Conservation (phyloP, 2,113 vertebrate species). For the Oryzias woworae region DNA sequence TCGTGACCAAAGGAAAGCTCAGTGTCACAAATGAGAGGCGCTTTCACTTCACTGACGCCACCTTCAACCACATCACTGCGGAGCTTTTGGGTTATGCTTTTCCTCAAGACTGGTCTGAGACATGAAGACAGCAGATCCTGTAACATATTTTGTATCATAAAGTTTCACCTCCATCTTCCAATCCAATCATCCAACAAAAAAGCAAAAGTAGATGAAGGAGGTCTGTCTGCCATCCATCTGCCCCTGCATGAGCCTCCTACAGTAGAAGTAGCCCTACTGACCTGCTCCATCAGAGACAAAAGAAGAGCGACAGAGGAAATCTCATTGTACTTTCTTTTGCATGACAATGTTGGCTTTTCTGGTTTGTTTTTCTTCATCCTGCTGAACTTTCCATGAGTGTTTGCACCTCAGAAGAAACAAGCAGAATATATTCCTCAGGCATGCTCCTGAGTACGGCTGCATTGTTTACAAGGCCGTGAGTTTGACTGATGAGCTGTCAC, state of each 20-base stretch:
- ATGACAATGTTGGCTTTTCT: slow-evolving; percentile 64
- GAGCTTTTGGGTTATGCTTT: slow-evolving; percentile 1
- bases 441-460: slow-evolving; percentile 66
- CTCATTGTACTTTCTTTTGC: slow-evolving; percentile 65
- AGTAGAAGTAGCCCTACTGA: slow-evolving; percentile 64
- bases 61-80: not conserved
- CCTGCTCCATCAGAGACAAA: slow-evolving; percentile 44
- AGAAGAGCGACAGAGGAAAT: slow-evolving; percentile 33
- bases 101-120: slow-evolving; percentile 23
- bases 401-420: slow-evolving; percentile 47
- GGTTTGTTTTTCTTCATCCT: slow-evolving; percentile 48
- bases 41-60: not conserved
- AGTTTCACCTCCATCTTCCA: slow-evolving; percentile 77
- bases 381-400: slow-evolving; percentile 37
- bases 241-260: slow-evolving; percentile 69
- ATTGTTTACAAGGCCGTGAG: slow-evolving; percentile 24
- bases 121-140: slow-evolving; percentile 58
- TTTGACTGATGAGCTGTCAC: slow-evolving; percentile 66
- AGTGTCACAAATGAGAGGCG: too few relatives aligned
- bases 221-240: slow-evolving; percentile 9
- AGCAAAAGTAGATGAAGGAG: slow-evolving; percentile 22
- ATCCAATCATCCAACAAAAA: slow-evolving; percentile 31
- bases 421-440: slow-evolving; percentile 63
- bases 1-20: too few relatives aligned
- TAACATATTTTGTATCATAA: slow-evolving; percentile 83